Evolutionary conservation across 2,888 invertebrate species (phyloP).

Genomic region (Cancer borealis): DNA sequence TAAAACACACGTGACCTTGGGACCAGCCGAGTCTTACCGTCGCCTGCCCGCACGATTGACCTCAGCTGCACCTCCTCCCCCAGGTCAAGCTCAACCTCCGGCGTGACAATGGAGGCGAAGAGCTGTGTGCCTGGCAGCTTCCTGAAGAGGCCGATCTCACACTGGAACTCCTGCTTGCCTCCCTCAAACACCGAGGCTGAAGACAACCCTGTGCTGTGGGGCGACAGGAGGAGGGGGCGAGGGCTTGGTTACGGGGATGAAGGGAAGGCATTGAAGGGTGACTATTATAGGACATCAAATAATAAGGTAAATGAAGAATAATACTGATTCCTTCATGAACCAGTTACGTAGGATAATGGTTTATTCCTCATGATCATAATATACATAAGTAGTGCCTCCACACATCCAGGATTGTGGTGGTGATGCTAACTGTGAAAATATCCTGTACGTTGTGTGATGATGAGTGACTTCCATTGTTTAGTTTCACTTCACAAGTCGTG

Average conservation of each 20-base stretch:
- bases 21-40: slow-evolving; percentile 76
- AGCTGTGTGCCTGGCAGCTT: slow-evolving; percentile 77
- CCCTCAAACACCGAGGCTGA: slow-evolving; percentile 78
- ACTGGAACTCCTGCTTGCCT: slow-evolving; percentile 78
- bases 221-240: background rate
- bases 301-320: background rate
- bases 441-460: no score
- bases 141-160: slow-evolving; percentile 79
- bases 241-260: background rate
- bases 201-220: slow-evolving; percentile 72
- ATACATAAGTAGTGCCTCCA: no score
- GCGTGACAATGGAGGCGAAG: slow-evolving; percentile 78
- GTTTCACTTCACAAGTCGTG: background rate
- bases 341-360: background rate
- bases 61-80: slow-evolving; percentile 78
- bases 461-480: background rate
- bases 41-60: slow-evolving; percentile 78
- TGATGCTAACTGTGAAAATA: no score
- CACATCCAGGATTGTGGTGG: no score
- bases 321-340: background rate
- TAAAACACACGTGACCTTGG: background rate
- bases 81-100: slow-evolving; percentile 78
- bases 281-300: background rate
- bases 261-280: background rate
- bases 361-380: no score